Evolutionary conservation across 2,797 vertebrate genomes (phyloP).

Genomic region (Sebastes steindachneri): DNA sequence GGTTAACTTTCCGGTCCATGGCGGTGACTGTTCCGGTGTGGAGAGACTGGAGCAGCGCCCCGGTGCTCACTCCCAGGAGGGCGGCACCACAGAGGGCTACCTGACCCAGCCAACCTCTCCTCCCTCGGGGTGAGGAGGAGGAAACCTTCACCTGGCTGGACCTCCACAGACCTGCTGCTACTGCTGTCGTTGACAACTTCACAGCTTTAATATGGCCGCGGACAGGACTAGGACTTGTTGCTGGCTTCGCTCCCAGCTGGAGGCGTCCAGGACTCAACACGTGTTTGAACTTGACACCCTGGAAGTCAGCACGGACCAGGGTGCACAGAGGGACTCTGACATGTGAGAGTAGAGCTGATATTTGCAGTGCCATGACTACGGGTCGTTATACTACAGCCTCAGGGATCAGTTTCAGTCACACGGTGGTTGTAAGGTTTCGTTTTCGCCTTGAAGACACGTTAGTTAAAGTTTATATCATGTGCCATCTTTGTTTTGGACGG

Average conservation of each 20-base stretch:
- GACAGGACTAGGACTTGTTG: conserved; percentile 41
- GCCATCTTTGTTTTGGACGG: conserved; percentile 69
- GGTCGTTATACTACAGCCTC: background rate
- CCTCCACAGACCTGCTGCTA: conserved; percentile 19
- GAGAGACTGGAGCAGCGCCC: conserved; percentile 53
- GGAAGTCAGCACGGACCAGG: conserved; percentile 30
- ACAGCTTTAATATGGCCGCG: conserved; percentile 46
- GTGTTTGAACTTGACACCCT: conserved; percentile 64
- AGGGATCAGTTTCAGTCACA: background rate
- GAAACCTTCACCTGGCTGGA: conserved; percentile 30
- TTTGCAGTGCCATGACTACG: conserved; percentile 70
- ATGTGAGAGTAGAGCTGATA: conserved; percentile 59
- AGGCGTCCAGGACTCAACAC: conserved; percentile 14
- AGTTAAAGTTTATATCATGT: conserved; percentile 1
- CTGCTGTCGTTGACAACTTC: conserved; percentile 47
- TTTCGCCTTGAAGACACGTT: conserved; percentile 33
- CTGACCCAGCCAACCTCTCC: conserved; percentile 25
- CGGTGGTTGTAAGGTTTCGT: conserved; percentile 29
- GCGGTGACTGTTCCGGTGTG: conserved; percentile 71
- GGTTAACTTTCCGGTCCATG: conserved; percentile 74
- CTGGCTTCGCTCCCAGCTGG: conserved; percentile 20
- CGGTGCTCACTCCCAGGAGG: conserved; percentile 65
- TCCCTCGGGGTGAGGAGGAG: background rate
- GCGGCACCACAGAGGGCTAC: conserved; percentile 50
- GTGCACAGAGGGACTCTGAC: conserved; percentile 30